These are phyloP conservation scores for Conops quadrifasciatus DNA, from an alignment of 2,888 invertebrate species.

Conservation along the genomic window DNA sequence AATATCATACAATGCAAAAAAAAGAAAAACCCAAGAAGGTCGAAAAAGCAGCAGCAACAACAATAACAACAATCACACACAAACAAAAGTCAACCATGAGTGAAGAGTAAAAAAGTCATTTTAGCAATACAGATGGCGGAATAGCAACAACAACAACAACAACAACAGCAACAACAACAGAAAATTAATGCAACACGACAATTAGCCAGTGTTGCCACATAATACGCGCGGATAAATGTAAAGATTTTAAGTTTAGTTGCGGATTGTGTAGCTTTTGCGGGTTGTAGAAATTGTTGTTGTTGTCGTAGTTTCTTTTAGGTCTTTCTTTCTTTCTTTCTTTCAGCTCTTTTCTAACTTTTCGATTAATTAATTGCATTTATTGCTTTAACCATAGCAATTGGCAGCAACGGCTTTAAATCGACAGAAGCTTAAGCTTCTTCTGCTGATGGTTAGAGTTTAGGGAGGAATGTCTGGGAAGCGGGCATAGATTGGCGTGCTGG, in stretches of 20 bases:
- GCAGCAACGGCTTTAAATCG: slow-evolving; percentile 2
- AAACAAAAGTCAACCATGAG: not conserved
- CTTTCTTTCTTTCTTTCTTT: slow-evolving; percentile 1
- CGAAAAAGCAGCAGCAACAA: not conserved
- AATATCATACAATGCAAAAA: not conserved
- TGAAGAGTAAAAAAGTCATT: not conserved
- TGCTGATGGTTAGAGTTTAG: not conserved
- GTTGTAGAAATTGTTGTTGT: slow-evolving; percentile 7
- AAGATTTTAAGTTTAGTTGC: slow-evolving; percentile 57
- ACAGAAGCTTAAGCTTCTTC: not conserved
- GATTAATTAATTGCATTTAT: not conserved
- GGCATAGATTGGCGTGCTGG: too few species aligned
- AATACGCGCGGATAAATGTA: slow-evolving; percentile 61
- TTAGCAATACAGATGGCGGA: not conserved
- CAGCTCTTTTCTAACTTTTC: not conserved
- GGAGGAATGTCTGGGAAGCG: too few species aligned
- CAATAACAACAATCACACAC: not conserved
- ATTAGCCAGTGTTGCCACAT: slow-evolving; percentile 62
- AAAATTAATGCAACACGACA: slow-evolving; percentile 52
- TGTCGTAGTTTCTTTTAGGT: not conserved
- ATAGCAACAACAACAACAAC: not conserved
- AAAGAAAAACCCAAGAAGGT: not conserved
- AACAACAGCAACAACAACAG: slow-evolving; percentile 12
- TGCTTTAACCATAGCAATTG: slow-evolving; percentile 10
- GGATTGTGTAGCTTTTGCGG: slow-evolving; percentile 37